Evolutionary conservation across 2,888 invertebrate genomes (phyloP), one percentile per base, ranked within the genome.

Genomic region (Leptothorax acervorum): DNA sequence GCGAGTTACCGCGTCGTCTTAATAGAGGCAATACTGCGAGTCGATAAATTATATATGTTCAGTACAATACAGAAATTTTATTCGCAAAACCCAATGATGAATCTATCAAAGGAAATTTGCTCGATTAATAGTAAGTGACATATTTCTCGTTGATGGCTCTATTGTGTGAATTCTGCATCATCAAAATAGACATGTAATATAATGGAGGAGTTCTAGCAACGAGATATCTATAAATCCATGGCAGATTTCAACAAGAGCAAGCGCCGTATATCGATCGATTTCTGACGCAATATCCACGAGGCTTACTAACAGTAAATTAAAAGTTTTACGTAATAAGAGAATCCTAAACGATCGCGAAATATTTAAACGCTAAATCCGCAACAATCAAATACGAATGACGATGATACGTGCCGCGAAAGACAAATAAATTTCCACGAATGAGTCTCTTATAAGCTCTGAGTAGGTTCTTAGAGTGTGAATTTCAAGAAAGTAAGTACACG

Each of bases 21-120:
- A 55, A 78, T 78, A 68, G 42, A 68, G n/a, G 23, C 39, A 55
- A 55, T 53, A 76, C 55, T 42, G 28, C 42, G n/a, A 42, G 5
- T 68, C 78, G n/a, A 55, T 78, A 42, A 68, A 78, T 68, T 55
- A 28, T 28, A 75, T 9, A 48, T 76, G 35, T 60, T 15, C 18
- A 5, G 39, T n/a, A 15, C 23, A 28, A 15, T 51, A 28, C 53
- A 28, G 39, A 53, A 68, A 28, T 76, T 55, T 39, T 15, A 76
- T 68, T 76, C 42, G 42, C n/a, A 39, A 68, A 55, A 71, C 51
- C 48, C 68, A 78, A 45, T 11, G 35, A 62, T 31, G n/a, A 55
- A 68, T 60, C 23, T 68, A 35, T 35, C 48, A 60, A 35, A 48
- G 18, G 23, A 4, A 60, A 60, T 45, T 57, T 48, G 35, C 73